Evolutionary conservation across 2,113 vertebrate genomes (phyloP), one percentile per base, ranked within the genome.

Genomic region (Deroptyus accipitrinus): DNA sequence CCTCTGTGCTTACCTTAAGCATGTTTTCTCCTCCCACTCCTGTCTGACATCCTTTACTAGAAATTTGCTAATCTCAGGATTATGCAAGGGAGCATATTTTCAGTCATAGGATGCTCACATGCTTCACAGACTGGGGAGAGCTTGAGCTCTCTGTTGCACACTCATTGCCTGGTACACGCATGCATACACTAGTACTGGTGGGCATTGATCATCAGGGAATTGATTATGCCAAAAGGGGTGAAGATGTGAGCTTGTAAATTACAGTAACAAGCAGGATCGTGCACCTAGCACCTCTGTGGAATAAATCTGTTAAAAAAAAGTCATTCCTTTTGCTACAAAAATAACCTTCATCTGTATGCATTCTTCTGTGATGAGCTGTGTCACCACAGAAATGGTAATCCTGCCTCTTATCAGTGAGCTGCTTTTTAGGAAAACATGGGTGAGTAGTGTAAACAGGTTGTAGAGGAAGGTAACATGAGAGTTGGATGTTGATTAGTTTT

Each of bases 51-150:
- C 94, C 79, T 54, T 86, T 86, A 30, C 44, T 48, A 93, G 92
- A 79, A 89, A 68, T 76, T 69, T 79, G 84, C 84, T 97, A 95
- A 97, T 94, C 95, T 92, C 73, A 91, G 94, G 94, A 97, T 97
- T 95, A 96, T 52, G 48, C 74, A 87, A 83, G 86, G 91, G 78
- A 95, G 74, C 86, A 66, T 94, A 92, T 96, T 97, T 97, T 62
- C 87, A 90, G 95, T 96, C 96, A 97, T 91, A 96, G 96, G 94
- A 92, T 94, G 94, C 82, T 96, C 95, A 96, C 93, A 83, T 96
- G 94, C 84, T 74, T 62, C 78, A 48, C 7, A 4, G 75, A 69
- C 28, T 30, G 76, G 82, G n/a, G 78, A 14, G 41, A 94, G 44
- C 25, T 41, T 3, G 61, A 88, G 76, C 83, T 44, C 88, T 41